Evolutionary conservation across 2,888 invertebrate species (phyloP), one percentile per base, ranked within the genome.

Genomic region (Drosophila limbata): DNA sequence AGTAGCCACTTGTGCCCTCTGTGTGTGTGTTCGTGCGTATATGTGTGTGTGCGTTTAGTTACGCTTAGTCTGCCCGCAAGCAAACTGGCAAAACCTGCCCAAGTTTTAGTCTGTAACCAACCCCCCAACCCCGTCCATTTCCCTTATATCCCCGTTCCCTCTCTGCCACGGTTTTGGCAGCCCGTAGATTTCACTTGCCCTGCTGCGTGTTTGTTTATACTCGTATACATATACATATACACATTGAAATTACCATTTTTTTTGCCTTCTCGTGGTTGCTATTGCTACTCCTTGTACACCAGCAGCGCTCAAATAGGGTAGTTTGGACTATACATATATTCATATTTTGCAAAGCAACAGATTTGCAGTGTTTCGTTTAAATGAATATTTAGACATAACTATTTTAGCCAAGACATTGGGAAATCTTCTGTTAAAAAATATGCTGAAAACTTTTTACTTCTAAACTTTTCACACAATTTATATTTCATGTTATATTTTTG

Each of bases 1-100:
- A 91, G 91, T 90, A 90, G 87, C 83, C 90, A 89, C 91, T 91
- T 90, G 84, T 88, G 87, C 74, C 77, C 78, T 74, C 55, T 60
- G 68, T 73, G 31, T 77, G 40, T 47, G 39, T 62, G 47, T 60
- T 39, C 17, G 19, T 48, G 44, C 35, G 44, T 57, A 51, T 67
- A 47, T 28, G 57, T 64, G 64, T 57, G 45, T 78, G 72, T 69
- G 74, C 70, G 78, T 78, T 81, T 81, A 81, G 79, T 75, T 78
- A 68, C 57, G 79, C 71, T 79, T 79, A 62, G 77, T 57, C 71
- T 77, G 60, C 71, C 76, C 77, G 53, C 76, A 64, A 66, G 79
- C 77, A 70, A 74, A 50, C 60, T 45, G 73, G 45, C 66, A 55
- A 64, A 64, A 59, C 48, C 70, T 51, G 61, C 70, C 57, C 69